Percentiles rank a stretch among this genome's conserved stretches.
phyloP scores from a whole-genome alignment of 1,140 invertebrate genomes.

The Samia ricini region DNA sequence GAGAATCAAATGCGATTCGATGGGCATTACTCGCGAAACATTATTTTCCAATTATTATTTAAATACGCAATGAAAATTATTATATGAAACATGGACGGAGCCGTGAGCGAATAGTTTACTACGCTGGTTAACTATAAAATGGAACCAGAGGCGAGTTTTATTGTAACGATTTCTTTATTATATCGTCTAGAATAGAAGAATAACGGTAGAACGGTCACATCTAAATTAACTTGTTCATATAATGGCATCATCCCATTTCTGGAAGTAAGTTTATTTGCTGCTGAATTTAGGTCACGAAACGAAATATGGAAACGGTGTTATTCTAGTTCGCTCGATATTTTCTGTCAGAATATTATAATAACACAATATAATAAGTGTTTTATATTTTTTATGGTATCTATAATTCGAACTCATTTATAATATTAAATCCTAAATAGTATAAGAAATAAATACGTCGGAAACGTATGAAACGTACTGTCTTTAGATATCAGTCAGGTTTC shows the following conservation, averaged over 20 bases:
- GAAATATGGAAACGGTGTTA: neutral
- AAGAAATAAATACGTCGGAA: too few species aligned
- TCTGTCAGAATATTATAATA: neutral
- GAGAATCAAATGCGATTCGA: too few species aligned
- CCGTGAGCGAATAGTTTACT: too few species aligned
- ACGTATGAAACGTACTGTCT: too few species aligned
- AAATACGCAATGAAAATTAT: too few species aligned
- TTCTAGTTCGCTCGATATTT: neutral
- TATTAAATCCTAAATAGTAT: too few species aligned
- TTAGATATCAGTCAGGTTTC: too few species aligned
- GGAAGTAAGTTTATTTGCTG: neutral
- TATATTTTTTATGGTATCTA: too few species aligned
- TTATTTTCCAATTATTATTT: too few species aligned
- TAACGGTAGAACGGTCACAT: neutral
- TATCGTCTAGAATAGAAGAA: neutral
- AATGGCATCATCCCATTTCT: conserved; percentile 1
- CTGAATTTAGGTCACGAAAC: neutral
- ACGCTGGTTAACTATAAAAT: neutral
- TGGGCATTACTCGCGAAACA: too few species aligned
- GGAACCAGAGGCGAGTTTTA: neutral
- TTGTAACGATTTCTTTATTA: neutral
- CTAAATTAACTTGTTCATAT: conserved; percentile 1
- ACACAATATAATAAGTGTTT: neutral
- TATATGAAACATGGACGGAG: too few species aligned
- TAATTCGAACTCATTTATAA: too few species aligned